Evolutionary conservation across 2,113 vertebrate species (phyloP), one percentile per base, ranked within the genome.

Genomic region (Kryptolebias marmoratus): DNA sequence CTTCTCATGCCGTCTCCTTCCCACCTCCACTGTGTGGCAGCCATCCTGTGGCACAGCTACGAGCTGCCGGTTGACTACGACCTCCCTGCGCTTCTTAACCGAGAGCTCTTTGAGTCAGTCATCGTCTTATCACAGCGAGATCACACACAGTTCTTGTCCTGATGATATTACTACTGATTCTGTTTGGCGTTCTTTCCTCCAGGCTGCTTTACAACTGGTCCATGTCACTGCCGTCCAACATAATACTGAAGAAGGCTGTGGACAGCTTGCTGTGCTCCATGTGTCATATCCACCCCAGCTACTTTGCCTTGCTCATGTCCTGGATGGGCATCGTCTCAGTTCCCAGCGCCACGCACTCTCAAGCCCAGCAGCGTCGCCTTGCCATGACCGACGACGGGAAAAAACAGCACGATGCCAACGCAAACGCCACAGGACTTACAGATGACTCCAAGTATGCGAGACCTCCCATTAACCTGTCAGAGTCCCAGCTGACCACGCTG

Each of bases 1-100:
- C 96, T 99, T 54, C 87, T 99, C 68, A 99, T 99, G 97, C 98
- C 98, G 0, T 99, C 98, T 0, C 98, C 98, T 13, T 99, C 98
- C 60, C 98, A 99, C 83, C 90, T 99, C 81, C 98, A 99, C 89
- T 99, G 98, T 0, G 96, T 99, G 22, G 97, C 98, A 6, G 96
- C 97, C 32, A 95, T 99, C 91, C 72, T 99, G 64, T 99, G 98
- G 98, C 97, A 99, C 66, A 99, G 98, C 83, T 99, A 98, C 0
- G 97, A 99, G 76, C 84, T 99, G 65, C 96, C 97, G 0, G 97
- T 99, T 9, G 96, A 99, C 53, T 99, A 99, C 1, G 97, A 99
- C 80, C 93, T 99, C 66, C 96, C 97, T n/a, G 95, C 95, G 0
- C 87, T 99, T 77, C 93, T 99, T 48, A 95, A 96, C 93, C 92